phyloP scores from a whole-genome alignment of 2,888 invertebrate species.

The Drosophila quinaria region DNA sequence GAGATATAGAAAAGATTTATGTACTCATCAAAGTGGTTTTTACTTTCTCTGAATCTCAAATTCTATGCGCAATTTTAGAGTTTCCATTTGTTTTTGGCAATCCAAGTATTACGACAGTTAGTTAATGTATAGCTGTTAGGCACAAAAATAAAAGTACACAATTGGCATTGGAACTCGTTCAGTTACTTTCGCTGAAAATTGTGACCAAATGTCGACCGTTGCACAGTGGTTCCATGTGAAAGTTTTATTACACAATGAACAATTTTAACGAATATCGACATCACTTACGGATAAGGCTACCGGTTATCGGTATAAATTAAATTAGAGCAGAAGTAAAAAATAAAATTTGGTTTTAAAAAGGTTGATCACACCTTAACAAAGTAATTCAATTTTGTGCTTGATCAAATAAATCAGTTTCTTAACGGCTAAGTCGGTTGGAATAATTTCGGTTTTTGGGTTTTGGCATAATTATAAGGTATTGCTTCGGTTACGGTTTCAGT shows the following conservation, averaged over 20 bases:
- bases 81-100: constrained; percentile 66
- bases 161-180: constrained; percentile 74
- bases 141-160: constrained; percentile 66
- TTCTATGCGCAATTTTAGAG: constrained; percentile 47
- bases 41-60: constrained; percentile 55
- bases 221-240: constrained; percentile 33
- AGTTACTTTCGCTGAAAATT: constrained; percentile 82
- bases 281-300: no score
- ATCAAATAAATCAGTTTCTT: no score
- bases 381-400: no score
- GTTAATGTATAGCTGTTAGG: constrained; percentile 54
- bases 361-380: no score
- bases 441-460: no score
- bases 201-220: constrained; percentile 30
- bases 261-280: no score
- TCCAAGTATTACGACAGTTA: constrained; percentile 71
- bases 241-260: not conserved
- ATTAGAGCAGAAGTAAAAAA: no score
- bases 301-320: no score
- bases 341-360: no score
- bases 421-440: no score
- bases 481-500: no score
- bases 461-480: no score
- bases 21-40: not conserved
- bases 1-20: not conserved